Evolutionary conservation across 2,797 vertebrate species (phyloP), one percentile per base, ranked within the genome.

Genomic region (Loriculus beryllinus): DNA sequence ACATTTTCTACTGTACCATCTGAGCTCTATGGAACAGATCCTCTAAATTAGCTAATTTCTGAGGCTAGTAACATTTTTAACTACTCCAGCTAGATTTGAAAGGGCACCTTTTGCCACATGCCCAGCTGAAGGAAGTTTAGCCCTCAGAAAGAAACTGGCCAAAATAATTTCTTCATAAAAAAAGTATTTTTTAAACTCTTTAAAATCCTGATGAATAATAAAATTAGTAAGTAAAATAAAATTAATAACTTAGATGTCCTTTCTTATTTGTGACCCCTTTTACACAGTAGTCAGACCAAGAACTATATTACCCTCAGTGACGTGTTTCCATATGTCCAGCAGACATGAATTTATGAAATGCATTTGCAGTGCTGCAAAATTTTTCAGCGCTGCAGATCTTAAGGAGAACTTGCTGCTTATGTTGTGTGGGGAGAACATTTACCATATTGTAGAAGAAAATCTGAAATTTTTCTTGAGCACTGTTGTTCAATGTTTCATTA

Each of bases 401-500:
- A 90, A 60, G 42, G n/a, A 64, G 43, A 59, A 47, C 9, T 28
- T 63, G 13, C 23, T 78, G 18, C 7, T 84, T 68, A 31, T 6
- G 9, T 40, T 74, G 25, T 37, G 23, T 65, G 84, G 52, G 33
- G 43, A 43, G 39, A 82, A 65, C 10, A 52, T 88, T 92, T 92
- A 22, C 82, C 37, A 85, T 29, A 45, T 11, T 69, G 52, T 22
- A 65, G 54, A 92, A 68, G 14, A 86, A 94, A 85, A 71, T 4
- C 4, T 3, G 12, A 63, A 28, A 16, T 47, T 87, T 86, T 76
- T 69, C 57, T 70, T 76, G 11, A 81, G 22, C 11, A n/a, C 67
- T 76, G 39, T 80, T 93, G 70, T 87, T 94, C 74, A 89, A 68
- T 93, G 94, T 95, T 80, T 94, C 90, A 95, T 95, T 96, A 92